phyloP scores from a whole-genome alignment of 53 echinoderm and acorn worm species.

The Luidia sarsii region DNA sequence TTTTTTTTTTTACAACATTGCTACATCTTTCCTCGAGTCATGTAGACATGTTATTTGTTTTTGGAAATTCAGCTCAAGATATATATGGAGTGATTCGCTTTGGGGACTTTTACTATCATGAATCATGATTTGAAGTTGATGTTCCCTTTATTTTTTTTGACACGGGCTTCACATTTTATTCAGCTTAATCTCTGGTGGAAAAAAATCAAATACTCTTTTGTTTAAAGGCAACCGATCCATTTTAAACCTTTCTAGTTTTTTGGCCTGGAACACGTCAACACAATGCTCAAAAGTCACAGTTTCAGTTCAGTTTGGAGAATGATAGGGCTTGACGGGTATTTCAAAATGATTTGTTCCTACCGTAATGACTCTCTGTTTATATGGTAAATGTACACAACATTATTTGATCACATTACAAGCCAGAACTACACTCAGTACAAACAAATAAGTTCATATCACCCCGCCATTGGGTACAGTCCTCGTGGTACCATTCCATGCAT shows the following conservation, averaged over 20 bases:
- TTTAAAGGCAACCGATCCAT: not conserved
- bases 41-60: not conserved
- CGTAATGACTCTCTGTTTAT: not conserved
- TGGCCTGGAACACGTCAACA: not conserved
- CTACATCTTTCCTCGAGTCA: not conserved
- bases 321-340: not conserved
- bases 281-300: not conserved
- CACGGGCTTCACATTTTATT: not conserved
- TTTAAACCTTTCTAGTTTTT: not conserved
- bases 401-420: not conserved
- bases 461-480: constrained; percentile 42
- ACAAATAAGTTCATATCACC: too few species aligned
- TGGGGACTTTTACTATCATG: not conserved
- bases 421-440: not conserved
- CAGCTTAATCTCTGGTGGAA: not conserved
- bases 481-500: constrained; percentile 56
- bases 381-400: not conserved
- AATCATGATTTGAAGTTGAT: not conserved
- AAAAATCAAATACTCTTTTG: not conserved
- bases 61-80: not conserved
- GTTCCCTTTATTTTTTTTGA: not conserved
- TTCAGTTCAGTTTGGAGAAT: not conserved
- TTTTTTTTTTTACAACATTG: not conserved
- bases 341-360: not conserved
- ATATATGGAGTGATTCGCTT: not conserved